Evolutionary conservation across 2,797 vertebrate species (phyloP).

Genomic region (Lepus oiostolus): DNA sequence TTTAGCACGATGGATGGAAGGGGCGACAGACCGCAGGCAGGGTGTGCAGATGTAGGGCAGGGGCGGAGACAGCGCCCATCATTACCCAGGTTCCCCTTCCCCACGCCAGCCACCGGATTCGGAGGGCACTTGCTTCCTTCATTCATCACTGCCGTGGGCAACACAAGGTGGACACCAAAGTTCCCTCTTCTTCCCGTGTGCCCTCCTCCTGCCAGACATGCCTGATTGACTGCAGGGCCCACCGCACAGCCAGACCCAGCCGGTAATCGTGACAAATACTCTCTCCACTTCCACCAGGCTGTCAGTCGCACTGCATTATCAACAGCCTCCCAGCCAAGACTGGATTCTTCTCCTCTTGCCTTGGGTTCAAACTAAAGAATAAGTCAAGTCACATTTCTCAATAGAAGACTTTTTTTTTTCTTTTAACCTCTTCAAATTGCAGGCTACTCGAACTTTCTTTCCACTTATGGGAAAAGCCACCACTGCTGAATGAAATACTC

Average conservation of each 20-base stretch:
- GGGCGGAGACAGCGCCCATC: conserved; percentile 75
- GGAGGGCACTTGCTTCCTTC: conserved; percentile 71
- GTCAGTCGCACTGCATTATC: conserved; percentile 9
- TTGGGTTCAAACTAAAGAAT: conserved; percentile 60
- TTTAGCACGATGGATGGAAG: conserved; percentile 2
- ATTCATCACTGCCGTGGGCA: conserved; percentile 85
- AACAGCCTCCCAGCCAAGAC: conserved; percentile 59
- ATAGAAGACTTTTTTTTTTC: conserved; percentile 59
- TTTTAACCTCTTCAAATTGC: conserved; percentile 72
- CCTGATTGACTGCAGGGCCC: conserved; percentile 50
- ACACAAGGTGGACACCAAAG: conserved; percentile 63
- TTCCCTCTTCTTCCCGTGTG: conserved; percentile 56
- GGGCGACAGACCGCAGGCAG: background rate
- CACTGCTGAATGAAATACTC: conserved; percentile 53
- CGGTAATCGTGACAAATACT: conserved; percentile 67
- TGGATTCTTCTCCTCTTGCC: conserved; percentile 68
- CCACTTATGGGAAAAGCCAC: conserved; percentile 11
- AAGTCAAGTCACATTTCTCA: conserved; percentile 49
- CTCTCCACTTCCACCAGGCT: conserved; percentile 33
- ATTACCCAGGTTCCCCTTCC: conserved; percentile 69
- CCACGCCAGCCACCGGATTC: background rate
- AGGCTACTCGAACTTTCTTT: conserved; percentile 53
- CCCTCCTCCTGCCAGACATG: conserved; percentile 47
- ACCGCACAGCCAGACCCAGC: conserved; percentile 48
- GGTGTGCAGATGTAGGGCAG: conserved; percentile 57